A percentile compares a stretch with the other conserved stretches of the same genome.
Evolutionary conservation across 2,797 vertebrate genomes (phyloP).

Genomic region (Scarus forsteni): DNA sequence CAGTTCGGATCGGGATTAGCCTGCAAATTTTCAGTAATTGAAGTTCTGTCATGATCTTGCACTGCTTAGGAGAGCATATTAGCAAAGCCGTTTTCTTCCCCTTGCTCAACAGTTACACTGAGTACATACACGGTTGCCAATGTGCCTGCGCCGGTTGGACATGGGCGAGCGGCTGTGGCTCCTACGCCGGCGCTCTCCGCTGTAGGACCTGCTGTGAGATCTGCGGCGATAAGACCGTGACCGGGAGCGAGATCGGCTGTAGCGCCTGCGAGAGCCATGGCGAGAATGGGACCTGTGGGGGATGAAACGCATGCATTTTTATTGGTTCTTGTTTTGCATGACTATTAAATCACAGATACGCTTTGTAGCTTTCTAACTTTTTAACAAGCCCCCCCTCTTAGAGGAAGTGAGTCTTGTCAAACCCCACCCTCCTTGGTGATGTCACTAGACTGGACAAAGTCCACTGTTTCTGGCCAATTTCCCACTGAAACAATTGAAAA

Average conservation of each 20-base stretch:
- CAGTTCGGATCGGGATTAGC: constrained; percentile 96
- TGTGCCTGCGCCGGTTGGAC: constrained; percentile 94
- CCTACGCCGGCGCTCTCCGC: constrained; percentile 88
- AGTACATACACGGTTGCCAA: constrained; percentile 91
- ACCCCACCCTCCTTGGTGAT: no score
- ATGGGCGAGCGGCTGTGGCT: constrained; percentile 96
- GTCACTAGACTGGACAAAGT: no score
- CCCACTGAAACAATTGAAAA: no score
- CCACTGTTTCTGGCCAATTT: no score
- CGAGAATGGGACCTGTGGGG: constrained; percentile 90
- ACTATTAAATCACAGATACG: no score
- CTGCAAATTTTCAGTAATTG: constrained; percentile 69
- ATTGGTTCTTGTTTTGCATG: no score
- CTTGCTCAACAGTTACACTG: no score
- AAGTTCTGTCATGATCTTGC: not conserved
- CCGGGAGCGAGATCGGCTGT: constrained; percentile 91
- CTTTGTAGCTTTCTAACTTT: no score
- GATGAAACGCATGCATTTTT: constrained; percentile 1
- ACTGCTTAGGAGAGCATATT: not conserved
- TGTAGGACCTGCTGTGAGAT: constrained; percentile 93
- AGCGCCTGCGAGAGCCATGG: constrained; percentile 92
- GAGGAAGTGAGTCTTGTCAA: no score
- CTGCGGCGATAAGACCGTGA: constrained; percentile 90
- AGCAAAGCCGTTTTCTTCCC: no score
- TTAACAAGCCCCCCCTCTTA: no score